These are phyloP conservation scores for Nudaria mundana DNA, from an alignment of 2,888 invertebrate genomes.

Conservation along the genomic window DNA sequence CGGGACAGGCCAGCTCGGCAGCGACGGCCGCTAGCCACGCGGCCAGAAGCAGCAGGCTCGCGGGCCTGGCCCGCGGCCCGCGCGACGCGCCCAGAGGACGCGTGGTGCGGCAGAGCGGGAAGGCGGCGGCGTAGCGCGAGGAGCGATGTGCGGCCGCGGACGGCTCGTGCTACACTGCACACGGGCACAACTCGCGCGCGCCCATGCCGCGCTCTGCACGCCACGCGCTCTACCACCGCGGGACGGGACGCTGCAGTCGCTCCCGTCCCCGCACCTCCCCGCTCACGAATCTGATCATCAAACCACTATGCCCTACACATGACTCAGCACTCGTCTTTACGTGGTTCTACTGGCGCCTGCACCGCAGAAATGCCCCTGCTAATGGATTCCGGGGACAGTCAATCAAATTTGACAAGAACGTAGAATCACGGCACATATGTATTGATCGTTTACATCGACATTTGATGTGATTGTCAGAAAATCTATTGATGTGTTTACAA, in stretches of 20 bases:
- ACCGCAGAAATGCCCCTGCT: conserved; percentile 23
- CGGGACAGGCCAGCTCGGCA: conserved; percentile 66
- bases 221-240: conserved; percentile 35
- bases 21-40: conserved; percentile 73
- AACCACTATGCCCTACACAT: too few relatives aligned
- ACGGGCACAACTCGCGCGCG: too few relatives aligned
- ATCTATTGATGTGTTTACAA: too few relatives aligned
- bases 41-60: conserved; percentile 79
- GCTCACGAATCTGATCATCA: conserved; percentile 38
- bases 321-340: conserved; percentile 37
- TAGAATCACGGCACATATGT: too few relatives aligned
- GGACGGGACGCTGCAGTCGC: conserved; percentile 36
- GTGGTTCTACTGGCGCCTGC: conserved; percentile 23
- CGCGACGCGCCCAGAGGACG: conserved; percentile 80
- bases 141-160: conserved; percentile 74
- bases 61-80: conserved; percentile 81
- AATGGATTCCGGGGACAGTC: too few relatives aligned
- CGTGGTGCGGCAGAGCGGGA: conserved; percentile 79
- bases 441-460: too few relatives aligned
- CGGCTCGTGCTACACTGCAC: conserved; percentile 77
- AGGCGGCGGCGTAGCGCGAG: conserved; percentile 74
- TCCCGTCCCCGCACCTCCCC: conserved; percentile 35
- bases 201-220: conserved; percentile 37
- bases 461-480: too few relatives aligned
- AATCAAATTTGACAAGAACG: too few relatives aligned